phyloP scores from a whole-genome alignment of 2,797 vertebrate species.

The Australoheros facetus region DNA sequence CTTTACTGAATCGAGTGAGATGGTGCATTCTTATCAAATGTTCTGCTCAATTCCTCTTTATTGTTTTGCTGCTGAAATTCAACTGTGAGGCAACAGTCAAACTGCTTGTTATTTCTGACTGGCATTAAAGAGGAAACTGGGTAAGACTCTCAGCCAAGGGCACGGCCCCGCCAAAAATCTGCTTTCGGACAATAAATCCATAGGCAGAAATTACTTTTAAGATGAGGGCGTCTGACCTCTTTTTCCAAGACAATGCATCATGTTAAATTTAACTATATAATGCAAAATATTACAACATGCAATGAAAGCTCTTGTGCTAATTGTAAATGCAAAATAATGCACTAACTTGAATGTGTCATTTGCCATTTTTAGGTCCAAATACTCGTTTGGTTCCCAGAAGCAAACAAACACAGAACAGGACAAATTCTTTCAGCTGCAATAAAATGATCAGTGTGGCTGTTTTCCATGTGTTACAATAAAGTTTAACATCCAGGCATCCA shows the following conservation, averaged over 20 bases:
- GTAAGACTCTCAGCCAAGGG: accelerated
- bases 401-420: background rate
- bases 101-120: background rate
- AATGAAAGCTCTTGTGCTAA: background rate
- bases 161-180: accelerated
- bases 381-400: background rate
- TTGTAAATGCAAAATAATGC: background rate
- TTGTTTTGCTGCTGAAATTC: background rate
- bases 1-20: background rate
- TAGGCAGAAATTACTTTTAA: background rate
- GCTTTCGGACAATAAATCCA: background rate
- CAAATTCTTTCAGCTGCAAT: background rate
- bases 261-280: background rate
- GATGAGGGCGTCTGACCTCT: accelerated
- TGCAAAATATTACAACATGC: background rate
- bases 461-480: background rate
- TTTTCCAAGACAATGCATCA: background rate
- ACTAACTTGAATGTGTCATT: background rate
- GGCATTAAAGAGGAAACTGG: background rate
- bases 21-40: accelerated
- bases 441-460: background rate
- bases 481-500: accelerated
- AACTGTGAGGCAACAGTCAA: background rate
- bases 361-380: background rate
- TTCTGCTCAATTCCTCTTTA: background rate